Evolutionary conservation across 2,113 vertebrate species (phyloP).

Genomic region (Apteryx mantelli): DNA sequence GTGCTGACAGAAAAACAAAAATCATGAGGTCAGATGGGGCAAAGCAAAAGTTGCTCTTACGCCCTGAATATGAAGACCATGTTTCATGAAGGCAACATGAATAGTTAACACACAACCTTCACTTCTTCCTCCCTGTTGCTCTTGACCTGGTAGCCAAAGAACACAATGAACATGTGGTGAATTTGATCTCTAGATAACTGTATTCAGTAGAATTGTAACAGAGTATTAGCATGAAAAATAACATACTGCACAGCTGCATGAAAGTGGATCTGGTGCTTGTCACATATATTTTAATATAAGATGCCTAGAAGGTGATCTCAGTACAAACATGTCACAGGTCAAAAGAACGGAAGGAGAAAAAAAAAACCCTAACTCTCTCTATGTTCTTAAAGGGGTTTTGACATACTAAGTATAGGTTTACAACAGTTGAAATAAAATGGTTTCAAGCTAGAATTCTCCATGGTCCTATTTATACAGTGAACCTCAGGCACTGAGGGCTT

Average conservation of each 20-base stretch:
- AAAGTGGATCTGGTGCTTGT: slow-evolving; percentile 66
- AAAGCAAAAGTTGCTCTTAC: background rate
- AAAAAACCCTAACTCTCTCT: background rate
- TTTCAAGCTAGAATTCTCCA: slow-evolving; percentile 13
- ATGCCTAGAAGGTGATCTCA: slow-evolving; percentile 69
- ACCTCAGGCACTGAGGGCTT: background rate
- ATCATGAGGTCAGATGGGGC: slow-evolving; percentile 27
- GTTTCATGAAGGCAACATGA: background rate
- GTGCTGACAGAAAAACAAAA: slow-evolving; percentile 40
- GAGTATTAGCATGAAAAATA: slow-evolving; percentile 62
- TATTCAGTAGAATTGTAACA: slow-evolving; percentile 56
- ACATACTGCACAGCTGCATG: slow-evolving; percentile 55
- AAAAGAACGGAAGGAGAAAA: slow-evolving; percentile 25
- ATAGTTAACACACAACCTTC: slow-evolving; percentile 13
- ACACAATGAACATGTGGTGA: slow-evolving; percentile 56
- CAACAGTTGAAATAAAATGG: slow-evolving; percentile 10
- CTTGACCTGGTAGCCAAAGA: slow-evolving; percentile 70
- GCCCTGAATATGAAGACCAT: slow-evolving; percentile 16
- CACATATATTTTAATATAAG: slow-evolving; percentile 64
- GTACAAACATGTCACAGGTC: slow-evolving; percentile 56
- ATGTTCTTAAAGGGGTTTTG: slow-evolving; percentile 23
- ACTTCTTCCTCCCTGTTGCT: slow-evolving; percentile 22
- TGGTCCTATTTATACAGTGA: background rate
- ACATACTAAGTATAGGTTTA: background rate
- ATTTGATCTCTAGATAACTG: slow-evolving; percentile 57